phyloP scores from a whole-genome alignment of 2,113 vertebrate genomes.

The Megaceryle maxima region DNA sequence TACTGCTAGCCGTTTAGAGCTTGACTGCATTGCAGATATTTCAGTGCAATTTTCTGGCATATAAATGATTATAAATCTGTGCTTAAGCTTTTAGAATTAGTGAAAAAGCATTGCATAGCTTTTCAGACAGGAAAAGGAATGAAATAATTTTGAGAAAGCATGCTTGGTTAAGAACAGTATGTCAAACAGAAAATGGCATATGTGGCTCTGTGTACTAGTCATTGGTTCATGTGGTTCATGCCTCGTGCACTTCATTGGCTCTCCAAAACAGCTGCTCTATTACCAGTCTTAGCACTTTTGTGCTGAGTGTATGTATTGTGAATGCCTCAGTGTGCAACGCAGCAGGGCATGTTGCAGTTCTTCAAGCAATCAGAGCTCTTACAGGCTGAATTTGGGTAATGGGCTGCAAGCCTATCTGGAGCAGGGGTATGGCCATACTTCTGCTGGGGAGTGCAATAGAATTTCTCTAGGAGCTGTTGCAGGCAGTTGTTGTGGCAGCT shows the following conservation, averaged over 20 bases:
- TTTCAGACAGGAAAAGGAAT: not conserved
- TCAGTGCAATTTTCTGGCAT: not conserved
- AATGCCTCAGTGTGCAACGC: not conserved
- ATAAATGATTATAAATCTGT: not conserved
- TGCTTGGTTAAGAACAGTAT: not conserved
- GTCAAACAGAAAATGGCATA: not conserved
- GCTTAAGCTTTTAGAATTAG: not conserved
- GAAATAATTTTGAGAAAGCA: not conserved
- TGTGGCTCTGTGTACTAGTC: not conserved
- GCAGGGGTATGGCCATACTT: fast-evolving
- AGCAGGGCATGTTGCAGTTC: not conserved
- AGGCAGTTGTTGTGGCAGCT: not conserved
- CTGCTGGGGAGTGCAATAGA: not conserved
- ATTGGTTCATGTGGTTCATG: not conserved
- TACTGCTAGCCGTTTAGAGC: not conserved
- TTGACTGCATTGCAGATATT: not conserved
- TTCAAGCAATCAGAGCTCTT: not conserved
- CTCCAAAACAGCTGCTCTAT: not conserved
- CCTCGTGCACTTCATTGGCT: not conserved
- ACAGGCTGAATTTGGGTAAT: not conserved
- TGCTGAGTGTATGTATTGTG: not conserved
- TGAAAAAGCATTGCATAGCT: not conserved
- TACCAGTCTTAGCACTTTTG: not conserved
- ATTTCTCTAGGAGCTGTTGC: not conserved
- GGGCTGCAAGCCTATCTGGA: not conserved